Evolutionary conservation across 2,888 invertebrate genomes (phyloP), one percentile per base, ranked within the genome.

Genomic region (Cheilosia impressa): DNA sequence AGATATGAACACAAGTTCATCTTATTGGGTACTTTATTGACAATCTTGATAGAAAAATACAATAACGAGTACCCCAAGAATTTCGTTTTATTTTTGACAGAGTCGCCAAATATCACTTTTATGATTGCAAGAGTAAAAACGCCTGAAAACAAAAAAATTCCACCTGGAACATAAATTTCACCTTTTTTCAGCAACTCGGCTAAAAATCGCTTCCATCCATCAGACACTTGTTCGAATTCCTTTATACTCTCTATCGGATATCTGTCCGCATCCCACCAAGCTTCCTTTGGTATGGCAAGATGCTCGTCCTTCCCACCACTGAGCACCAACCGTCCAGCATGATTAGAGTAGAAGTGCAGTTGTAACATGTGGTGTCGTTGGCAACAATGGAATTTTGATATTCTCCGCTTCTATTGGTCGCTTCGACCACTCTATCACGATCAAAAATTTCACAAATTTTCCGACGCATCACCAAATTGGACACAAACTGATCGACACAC

Each of bases 221-320:
- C 95, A 89, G 96, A 95, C 89, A 96, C 94, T 88, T 95, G 94
- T 91, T 96, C 97, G 93, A 97, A 97, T 93, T 97, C 97, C 93
- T 96, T 96, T 93, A 97, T 97, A 92, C 96, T 95, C 92, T 96
- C 96, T 92, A 96, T 93, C 88, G 96, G 95, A 93, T 96, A 96
- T 90, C 96, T 96, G 82, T 94, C 94, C 10, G 87, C 88, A 60
- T 88, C 88, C 89, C 89, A 89, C 88, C 89, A 90, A 41, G 89
- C 88, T 65, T 91, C 91, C 69, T 88, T 87, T 73, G 89, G 88
- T 10, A 84, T 60, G 24, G 80, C 47, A 53, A 79, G 47, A 13
- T 15, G 63, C 58, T 90, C 90, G 62, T 88, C 87, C 72, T 90
- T 89, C 88, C 94, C 93, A 92, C 94, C 94, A 92, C 94, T 94